Evolutionary conservation across 2,797 vertebrate species (phyloP).

Genomic region (Menidia menidia): DNA sequence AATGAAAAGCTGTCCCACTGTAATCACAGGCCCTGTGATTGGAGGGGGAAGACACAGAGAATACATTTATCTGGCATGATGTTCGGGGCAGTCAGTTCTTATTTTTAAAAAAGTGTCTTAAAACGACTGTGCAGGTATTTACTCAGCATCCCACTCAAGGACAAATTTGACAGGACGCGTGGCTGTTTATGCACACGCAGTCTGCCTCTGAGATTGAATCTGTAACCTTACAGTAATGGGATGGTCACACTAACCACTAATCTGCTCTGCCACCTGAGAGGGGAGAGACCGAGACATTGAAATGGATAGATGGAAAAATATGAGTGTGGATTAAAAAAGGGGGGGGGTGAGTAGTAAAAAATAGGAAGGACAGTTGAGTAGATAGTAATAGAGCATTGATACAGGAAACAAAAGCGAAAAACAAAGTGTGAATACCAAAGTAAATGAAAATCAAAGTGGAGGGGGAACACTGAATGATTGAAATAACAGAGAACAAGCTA

Average conservation of each 20-base stretch:
- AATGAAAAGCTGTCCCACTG: constrained; percentile 4
- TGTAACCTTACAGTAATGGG: constrained; percentile 75
- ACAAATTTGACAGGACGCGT: constrained; percentile 60
- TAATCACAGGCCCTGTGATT: constrained; percentile 12
- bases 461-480: constrained; percentile 39
- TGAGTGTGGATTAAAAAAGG: constrained; percentile 40
- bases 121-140: constrained; percentile 46
- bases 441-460: constrained; percentile 49
- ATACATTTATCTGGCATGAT: constrained; percentile 7
- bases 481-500: constrained; percentile 30
- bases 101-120: constrained; percentile 23
- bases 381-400: constrained; percentile 55
- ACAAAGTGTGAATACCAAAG: constrained; percentile 62
- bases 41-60: constrained; percentile 30
- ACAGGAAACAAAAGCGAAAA: constrained; percentile 46
- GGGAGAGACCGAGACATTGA: constrained; percentile 45
- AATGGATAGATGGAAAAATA: constrained; percentile 55
- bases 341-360: constrained; percentile 45
- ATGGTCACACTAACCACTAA: constrained; percentile 74
- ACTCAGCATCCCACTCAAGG: constrained; percentile 68
- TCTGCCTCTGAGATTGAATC: constrained; percentile 69
- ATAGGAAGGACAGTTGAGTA: constrained; percentile 42
- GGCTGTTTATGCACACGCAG: constrained; percentile 56
- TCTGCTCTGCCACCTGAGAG: constrained; percentile 70
- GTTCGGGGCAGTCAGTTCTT: constrained; percentile 36